Evolutionary conservation across 2,797 vertebrate species (phyloP), one percentile per base, ranked within the genome.

Genomic region (Danio kyathit): DNA sequence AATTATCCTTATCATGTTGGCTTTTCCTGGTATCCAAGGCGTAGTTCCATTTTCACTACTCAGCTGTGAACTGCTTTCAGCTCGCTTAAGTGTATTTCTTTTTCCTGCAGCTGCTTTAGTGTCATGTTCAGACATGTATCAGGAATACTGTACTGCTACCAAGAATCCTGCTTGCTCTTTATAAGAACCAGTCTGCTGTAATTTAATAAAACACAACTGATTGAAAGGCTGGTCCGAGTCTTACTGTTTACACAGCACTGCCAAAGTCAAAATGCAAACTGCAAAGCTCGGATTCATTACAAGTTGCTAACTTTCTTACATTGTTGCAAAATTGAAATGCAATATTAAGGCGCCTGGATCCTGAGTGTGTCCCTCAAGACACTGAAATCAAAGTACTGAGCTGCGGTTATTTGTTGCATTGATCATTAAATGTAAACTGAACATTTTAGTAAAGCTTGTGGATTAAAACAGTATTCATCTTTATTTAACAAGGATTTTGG

Each of bases 121-220:
- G 91, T 91, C 88, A 87, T 88, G 85, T 90, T 92, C 86, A 89
- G 85, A 90, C 84, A 64, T 86, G 88, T 90, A 89, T 92, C 89
- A 90, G 89, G 86, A 90, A 92, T 90, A 93, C 90, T 92, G 87
- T 93, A 88, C 88, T 88, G 86, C 80, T 88, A 87, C 80, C 75
- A 84, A 88, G 88, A 82, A 74, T 88, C 88, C 83, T 57, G 92
- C 89, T 90, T 91, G 91, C 89, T 88, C 74, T 91, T 91, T 93
- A 91, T 85, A 87, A 92, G 94, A 95, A 95, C 90, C 89, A 92
- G 92, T 95, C 95, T 96, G 91, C 94, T 94, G 91, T 92, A 93
- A 92, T 85, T 91, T 89, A 95, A 94, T 95, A 94, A 95, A 95
- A 92, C 88, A 90, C 88, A 89, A 89, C 88, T 87, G 87, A 90